Evolutionary conservation across 2,888 invertebrate species (phyloP), one percentile per base, ranked within the genome.

Genomic region (Lamproptera curius): DNA sequence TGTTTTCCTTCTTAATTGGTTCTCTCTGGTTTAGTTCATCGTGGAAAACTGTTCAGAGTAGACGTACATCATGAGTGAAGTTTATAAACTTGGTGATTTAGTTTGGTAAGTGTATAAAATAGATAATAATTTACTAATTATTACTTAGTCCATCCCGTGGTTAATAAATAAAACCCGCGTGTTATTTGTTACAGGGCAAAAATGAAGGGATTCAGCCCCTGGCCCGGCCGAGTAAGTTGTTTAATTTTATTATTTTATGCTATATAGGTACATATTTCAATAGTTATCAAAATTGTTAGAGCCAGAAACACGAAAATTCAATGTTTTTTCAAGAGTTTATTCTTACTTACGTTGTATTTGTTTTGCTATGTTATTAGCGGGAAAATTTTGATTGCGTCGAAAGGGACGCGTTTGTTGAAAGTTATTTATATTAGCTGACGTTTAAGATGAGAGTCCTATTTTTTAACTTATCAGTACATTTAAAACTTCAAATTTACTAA

Each of bases 201-300:
- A 91, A 97, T 98, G 97, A 97, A 97, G 90, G 96, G 97, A 63
- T 97, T 96, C 89, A 95, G 96, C 61, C 95, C 97, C 57, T 98
- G 98, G 98, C 97, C 98, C 56, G 97, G 96, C 86, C 95, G 95
- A 92, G 97, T 97, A 92, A 94, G 95, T 92, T 76, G 78, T 70
- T 67, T 70, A 63, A 57, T 61, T 69, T 70, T 64, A 61, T 56
- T 65, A 63, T n/a, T n/a, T n/a, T n/a, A n/a, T n/a, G n/a, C n/a
- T n/a, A n/a, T n/a, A n/a, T n/a, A n/a, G n/a, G n/a, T n/a, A n/a
- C n/a, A n/a, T n/a, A n/a, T n/a, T n/a, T n/a, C n/a, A n/a, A n/a
- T n/a, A n/a, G n/a, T n/a, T n/a, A n/a, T n/a, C n/a, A n/a, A n/a
- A n/a, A n/a, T n/a, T n/a, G n/a, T n/a, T n/a, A n/a, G n/a, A n/a